phyloP scores from a whole-genome alignment of 2,113 vertebrate genomes.

The Casuarius casuarius region DNA sequence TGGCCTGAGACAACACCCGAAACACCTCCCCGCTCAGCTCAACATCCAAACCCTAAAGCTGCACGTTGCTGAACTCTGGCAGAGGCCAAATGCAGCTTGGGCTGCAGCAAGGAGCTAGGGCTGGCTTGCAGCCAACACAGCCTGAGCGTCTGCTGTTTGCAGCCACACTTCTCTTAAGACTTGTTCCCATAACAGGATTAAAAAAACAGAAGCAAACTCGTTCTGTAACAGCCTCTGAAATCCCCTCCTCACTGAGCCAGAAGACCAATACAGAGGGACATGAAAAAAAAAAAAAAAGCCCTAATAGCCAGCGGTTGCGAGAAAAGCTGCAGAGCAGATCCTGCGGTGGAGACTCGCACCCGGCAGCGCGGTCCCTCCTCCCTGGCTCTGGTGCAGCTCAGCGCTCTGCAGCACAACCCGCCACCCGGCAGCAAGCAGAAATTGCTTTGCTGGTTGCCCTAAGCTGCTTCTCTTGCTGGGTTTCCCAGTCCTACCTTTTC shows the following conservation, averaged over 20 bases:
- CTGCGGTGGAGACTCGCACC: background rate
- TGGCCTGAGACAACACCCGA: rapidly evolving
- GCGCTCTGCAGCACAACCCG: too few relatives aligned
- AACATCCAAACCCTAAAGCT: background rate
- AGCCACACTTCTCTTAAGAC: too few relatives aligned
- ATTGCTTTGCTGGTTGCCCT: background rate
- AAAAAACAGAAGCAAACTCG: background rate
- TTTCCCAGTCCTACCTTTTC: conserved; percentile 75
- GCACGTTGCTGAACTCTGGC: background rate
- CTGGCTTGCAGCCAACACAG: too few relatives aligned
- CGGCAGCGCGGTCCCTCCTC: too few relatives aligned
- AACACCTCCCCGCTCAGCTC: background rate
- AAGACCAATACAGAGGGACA: background rate
- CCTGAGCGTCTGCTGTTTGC: background rate
- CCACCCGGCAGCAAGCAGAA: background rate
- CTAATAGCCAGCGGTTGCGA: background rate
- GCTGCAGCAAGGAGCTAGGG: too few relatives aligned
- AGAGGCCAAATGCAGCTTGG: background rate
- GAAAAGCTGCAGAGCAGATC: background rate
- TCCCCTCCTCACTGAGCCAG: too few relatives aligned
- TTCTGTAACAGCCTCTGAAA: background rate
- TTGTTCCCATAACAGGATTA: background rate
- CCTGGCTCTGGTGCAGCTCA: too few relatives aligned
- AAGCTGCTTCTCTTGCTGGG: background rate
- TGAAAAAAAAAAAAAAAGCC: background rate